Conservation (phyloP, 2,113 vertebrate species). For the Myanophis thanlyinensis region DNA sequence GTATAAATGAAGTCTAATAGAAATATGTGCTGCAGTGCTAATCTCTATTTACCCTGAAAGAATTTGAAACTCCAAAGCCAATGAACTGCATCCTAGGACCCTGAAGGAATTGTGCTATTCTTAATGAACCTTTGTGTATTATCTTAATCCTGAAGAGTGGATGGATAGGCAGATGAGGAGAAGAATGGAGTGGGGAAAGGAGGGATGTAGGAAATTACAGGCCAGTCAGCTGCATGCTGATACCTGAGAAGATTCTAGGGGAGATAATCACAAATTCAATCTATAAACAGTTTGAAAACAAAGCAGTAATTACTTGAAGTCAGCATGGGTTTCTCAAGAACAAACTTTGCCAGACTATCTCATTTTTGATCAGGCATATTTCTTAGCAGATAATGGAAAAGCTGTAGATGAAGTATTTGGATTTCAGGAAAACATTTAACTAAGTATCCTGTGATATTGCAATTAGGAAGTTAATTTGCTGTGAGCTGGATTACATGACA, state of each 20-base stretch:
- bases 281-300: not conserved
- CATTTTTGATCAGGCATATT: not conserved
- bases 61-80: not conserved
- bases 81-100: not conserved
- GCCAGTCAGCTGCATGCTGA: not conserved
- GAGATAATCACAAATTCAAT: not conserved
- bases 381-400: not conserved
- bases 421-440: not conserved
- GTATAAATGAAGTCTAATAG: not conserved
- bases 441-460: not conserved
- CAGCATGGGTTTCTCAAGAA: not conserved
- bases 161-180: not conserved
- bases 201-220: not conserved
- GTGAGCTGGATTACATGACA: not conserved
- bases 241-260: not conserved
- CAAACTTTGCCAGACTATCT: not conserved
- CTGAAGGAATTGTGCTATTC: not conserved
- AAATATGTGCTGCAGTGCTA: not conserved
- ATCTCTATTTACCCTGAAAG: not conserved
- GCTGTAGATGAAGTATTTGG: not conserved
- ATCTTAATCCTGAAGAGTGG: not conserved
- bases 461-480: not conserved
- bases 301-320: not conserved
- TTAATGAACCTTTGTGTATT: not conserved
- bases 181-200: not conserved